Percentiles rank a stretch among this genome's conserved stretches.
phyloP scores from a whole-genome alignment of 2,113 vertebrate genomes.

The Cyprinodon variegatus region DNA sequence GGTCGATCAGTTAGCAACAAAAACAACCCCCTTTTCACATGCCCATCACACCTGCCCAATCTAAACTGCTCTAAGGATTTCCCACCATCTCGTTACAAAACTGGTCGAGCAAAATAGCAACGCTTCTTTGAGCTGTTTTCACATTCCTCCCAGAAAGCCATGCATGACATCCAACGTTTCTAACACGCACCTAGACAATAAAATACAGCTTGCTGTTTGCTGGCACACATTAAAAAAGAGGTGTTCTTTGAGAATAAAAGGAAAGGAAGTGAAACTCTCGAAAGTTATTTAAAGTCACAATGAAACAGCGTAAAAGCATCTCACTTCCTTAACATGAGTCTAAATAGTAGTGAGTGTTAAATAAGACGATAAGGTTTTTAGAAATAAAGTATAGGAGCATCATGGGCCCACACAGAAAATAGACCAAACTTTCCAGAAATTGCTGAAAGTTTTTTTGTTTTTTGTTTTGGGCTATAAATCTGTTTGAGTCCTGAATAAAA shows the following conservation, averaged over 20 bases:
- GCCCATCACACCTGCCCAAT: constrained; percentile 6
- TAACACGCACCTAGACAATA: constrained; percentile 29
- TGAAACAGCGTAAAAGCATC: neutral
- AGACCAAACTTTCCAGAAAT: neutral
- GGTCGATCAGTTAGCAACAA: neutral
- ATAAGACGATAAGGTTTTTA: neutral
- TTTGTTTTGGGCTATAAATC: constrained; percentile 4
- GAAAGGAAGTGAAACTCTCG: constrained; percentile 26
- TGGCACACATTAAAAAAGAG: neutral
- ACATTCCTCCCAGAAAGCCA: constrained; percentile 53
- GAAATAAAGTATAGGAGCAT: neutral
- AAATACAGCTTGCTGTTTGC: constrained; percentile 17
- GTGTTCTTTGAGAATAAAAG: constrained; percentile 1
- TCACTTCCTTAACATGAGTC: constrained; percentile 19
- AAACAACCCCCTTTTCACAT: neutral
- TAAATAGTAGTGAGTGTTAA: neutral
- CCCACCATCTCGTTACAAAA: constrained; percentile 24
- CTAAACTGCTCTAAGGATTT: constrained; percentile 21
- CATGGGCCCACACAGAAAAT: neutral
- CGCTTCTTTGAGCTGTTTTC: constrained; percentile 6
- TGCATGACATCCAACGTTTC: constrained; percentile 24
- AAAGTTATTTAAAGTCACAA: constrained; percentile 22
- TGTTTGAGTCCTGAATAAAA: neutral
- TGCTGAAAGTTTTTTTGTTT: neutral
- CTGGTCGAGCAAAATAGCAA: constrained; percentile 11